Conservation (phyloP, 2,113 vertebrate genomes). For the Cynoglossus semilaevis region DNA sequence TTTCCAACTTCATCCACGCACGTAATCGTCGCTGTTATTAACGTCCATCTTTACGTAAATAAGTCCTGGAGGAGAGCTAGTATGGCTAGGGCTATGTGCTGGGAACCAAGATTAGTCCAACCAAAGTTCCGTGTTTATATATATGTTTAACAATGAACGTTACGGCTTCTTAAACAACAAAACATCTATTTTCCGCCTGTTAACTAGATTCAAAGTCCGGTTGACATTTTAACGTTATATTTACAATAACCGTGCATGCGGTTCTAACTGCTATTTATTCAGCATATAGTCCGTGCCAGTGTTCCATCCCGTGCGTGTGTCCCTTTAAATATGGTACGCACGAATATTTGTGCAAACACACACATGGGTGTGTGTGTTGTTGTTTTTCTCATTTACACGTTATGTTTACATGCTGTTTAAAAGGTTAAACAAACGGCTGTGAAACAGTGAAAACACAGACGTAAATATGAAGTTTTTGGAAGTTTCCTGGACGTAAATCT, state of each 20-base stretch:
- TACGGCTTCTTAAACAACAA: neutral
- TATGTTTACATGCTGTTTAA: too few relatives aligned
- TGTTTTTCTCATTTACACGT: too few relatives aligned
- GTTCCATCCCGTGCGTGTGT: neutral
- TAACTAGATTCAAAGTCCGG: rapidly evolving
- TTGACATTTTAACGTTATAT: neutral
- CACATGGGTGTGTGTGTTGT: neutral
- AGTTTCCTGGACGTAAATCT: neutral
- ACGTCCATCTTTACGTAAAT: neutral
- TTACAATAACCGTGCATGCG: neutral
- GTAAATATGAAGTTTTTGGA: neutral
- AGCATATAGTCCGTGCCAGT: conserved; percentile 29
- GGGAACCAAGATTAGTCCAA: conserved; percentile 9
- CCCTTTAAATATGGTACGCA: neutral
- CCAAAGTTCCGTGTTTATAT: conserved; percentile 6
- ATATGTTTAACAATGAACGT: too few relatives aligned
- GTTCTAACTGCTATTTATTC: neutral
- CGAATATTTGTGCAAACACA: neutral
- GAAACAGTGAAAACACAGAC: too few relatives aligned
- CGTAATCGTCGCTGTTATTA: neutral
- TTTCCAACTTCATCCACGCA: neutral
- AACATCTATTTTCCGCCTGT: neutral
- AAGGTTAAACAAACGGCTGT: too few relatives aligned
- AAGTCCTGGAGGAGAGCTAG: neutral
- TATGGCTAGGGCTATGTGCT: conserved; percentile 49